Base-by-base conservation (phyloP, 2,113 vertebrate species). In the Corythaeola cristata region DNA sequence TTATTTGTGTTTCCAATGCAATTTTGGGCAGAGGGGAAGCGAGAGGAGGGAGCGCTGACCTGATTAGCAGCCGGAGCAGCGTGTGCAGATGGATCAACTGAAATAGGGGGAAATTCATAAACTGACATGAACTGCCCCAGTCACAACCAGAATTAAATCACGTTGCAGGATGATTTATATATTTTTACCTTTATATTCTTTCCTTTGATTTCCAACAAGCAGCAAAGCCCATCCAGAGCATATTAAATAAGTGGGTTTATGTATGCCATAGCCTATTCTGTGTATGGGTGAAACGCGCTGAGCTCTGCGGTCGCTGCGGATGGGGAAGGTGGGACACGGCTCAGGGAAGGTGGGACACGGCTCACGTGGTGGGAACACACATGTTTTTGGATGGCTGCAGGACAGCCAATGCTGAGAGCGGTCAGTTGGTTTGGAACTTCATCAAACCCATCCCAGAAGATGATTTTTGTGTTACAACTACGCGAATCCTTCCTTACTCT, bases 1-100 rank as follows among this genome's bases (percentile, higher is more conserved):
- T 97, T 96, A 88, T 97, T 97, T 93, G 96, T 76, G 96, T 80
- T 95, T 91, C 52, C 49, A 85, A 76, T 39, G 95, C 80, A 62
- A 1, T 84, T 92, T 62, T 63, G 89, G 69, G 93, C 76, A 35
- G 81, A 47, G 52, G 81, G 85, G 83, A 81, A 60, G 58, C 32
- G 56, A 68, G 85, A 37, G 94, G 80, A 84, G 56, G 84, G 73
- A 76, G 89, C 9, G 4, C 37, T 76, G 95, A 19, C 44, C 94
- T 66, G 90, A 84, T 95, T 73, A 89, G 84, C 60, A 3, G 64
- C 60, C 7, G 2, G 81, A 81, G 45, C 69, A 19, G 45, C 7
- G 4, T 32, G 74, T 93, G 85, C 88, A 49, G 85, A 78, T 37
- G 95, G 88, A 88, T 73, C 89, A 28, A 17, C 14, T 28, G 1